Conservation (phyloP, 2,888 invertebrate species). For the Hirtodrosophila cameraria region DNA sequence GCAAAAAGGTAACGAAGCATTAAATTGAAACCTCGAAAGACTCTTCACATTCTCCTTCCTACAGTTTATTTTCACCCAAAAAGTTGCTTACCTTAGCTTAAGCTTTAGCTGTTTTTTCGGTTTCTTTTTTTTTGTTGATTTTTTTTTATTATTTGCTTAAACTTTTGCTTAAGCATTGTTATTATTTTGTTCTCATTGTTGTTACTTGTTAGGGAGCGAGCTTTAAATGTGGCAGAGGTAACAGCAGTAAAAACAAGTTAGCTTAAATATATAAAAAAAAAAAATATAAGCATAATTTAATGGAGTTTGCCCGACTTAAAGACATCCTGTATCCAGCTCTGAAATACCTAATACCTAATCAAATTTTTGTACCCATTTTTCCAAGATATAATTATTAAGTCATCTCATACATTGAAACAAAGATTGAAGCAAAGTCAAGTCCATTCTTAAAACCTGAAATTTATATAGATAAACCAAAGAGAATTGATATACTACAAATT, state of each 20-base stretch:
- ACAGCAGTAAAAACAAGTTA: slow-evolving; percentile 25
- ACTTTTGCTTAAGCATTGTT: slow-evolving; percentile 59
- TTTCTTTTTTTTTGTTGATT: background rate
- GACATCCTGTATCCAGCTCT: no score
- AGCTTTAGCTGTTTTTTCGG: slow-evolving; percentile 25
- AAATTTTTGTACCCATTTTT: no score
- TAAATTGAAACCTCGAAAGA: slow-evolving; percentile 58
- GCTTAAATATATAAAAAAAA: slow-evolving; percentile 7
- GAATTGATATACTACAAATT: no score
- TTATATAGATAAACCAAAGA: no score
- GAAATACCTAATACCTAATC: no score
- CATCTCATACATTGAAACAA: no score
- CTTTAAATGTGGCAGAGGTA: slow-evolving; percentile 30
- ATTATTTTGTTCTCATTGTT: slow-evolving; percentile 51
- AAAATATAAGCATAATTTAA: background rate
- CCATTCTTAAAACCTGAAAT: no score
- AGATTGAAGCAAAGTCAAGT: no score
- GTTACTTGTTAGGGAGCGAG: background rate
- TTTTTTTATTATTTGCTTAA: slow-evolving; percentile 38
- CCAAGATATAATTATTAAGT: no score
- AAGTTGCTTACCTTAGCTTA: slow-evolving; percentile 28
- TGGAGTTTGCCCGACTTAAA: no score
- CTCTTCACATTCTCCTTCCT: background rate
- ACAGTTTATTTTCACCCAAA: no score
- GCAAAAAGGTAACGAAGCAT: slow-evolving; percentile 74